Percentiles rank a stretch among this genome's conserved stretches.
These are phyloP conservation scores for Temnothorax unifasciatus DNA, from an alignment of 2,888 invertebrate genomes.

Conservation along the genomic window DNA sequence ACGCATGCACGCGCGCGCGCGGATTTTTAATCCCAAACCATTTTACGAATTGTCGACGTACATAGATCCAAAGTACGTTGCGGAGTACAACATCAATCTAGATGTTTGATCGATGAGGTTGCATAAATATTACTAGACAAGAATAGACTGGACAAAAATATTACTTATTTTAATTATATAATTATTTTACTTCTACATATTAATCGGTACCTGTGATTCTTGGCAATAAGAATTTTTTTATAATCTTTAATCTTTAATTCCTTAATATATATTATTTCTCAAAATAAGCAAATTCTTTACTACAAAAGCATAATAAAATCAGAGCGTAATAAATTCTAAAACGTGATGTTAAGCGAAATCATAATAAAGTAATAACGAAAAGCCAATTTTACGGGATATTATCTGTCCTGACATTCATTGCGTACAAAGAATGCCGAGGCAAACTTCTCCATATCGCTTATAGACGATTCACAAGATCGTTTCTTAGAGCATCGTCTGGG, in stretches of 20 bases:
- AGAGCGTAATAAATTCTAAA: neutral
- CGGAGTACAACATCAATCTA: neutral
- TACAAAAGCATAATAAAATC: slow-evolving; percentile 20
- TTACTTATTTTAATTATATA: neutral
- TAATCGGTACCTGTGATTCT: neutral
- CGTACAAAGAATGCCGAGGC: slow-evolving; percentile 15
- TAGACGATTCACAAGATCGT: slow-evolving; percentile 14
- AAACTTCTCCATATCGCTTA: slow-evolving; percentile 12
- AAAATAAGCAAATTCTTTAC: neutral
- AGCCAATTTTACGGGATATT: slow-evolving; percentile 26
- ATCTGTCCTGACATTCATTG: slow-evolving; percentile 24
- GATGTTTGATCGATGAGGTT: neutral
- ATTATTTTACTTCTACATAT: neutral
- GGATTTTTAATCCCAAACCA: neutral
- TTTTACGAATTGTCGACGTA: neutral
- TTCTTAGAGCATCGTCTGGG: neutral
- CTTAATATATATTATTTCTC: neutral
- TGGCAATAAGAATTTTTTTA: neutral
- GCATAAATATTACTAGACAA: neutral
- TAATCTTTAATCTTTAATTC: neutral
- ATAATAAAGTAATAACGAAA: slow-evolving; percentile 27
- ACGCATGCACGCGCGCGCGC: neutral
- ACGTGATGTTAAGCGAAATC: neutral
- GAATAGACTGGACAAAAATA: neutral
- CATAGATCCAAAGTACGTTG: neutral